Evolutionary conservation across 2,797 vertebrate species (phyloP).

Genomic region (Loris lydekkerianus): DNA sequence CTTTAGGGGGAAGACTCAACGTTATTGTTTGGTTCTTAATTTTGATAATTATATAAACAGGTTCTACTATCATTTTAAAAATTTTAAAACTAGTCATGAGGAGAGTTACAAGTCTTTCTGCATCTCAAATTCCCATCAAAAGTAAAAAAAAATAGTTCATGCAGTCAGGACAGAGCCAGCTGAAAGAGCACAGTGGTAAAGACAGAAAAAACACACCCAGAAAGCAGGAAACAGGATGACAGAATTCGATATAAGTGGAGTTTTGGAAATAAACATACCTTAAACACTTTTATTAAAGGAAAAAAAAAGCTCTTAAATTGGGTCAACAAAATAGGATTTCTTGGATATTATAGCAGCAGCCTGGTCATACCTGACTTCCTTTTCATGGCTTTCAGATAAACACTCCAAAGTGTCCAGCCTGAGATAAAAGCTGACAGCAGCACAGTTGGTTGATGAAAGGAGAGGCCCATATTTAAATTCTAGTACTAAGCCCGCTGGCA

Average conservation of each 20-base stretch:
- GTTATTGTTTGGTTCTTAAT: background rate
- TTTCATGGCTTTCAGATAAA: background rate
- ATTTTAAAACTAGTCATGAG: background rate
- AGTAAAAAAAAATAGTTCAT: background rate
- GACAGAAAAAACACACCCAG: background rate
- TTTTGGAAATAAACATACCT: conserved; percentile 25
- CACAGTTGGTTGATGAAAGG: background rate
- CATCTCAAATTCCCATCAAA: background rate
- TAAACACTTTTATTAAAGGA: background rate
- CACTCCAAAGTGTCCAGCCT: background rate
- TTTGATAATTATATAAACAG: background rate
- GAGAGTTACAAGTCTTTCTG: conserved; percentile 1
- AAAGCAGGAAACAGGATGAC: background rate
- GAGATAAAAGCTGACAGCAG: background rate
- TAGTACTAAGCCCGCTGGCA: background rate
- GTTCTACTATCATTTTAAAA: background rate
- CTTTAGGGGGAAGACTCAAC: background rate
- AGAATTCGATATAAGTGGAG: background rate
- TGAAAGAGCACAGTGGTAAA: background rate
- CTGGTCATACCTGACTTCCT: background rate
- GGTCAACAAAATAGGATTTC: background rate
- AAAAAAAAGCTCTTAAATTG: background rate
- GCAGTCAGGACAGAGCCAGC: background rate
- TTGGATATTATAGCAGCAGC: background rate
- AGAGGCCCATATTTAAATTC: background rate